A percentile compares a stretch with the other conserved stretches of the same genome.
These are phyloP conservation scores for Itoplectis maculator DNA, from an alignment of 2,888 invertebrate species.

Conservation along the genomic window DNA sequence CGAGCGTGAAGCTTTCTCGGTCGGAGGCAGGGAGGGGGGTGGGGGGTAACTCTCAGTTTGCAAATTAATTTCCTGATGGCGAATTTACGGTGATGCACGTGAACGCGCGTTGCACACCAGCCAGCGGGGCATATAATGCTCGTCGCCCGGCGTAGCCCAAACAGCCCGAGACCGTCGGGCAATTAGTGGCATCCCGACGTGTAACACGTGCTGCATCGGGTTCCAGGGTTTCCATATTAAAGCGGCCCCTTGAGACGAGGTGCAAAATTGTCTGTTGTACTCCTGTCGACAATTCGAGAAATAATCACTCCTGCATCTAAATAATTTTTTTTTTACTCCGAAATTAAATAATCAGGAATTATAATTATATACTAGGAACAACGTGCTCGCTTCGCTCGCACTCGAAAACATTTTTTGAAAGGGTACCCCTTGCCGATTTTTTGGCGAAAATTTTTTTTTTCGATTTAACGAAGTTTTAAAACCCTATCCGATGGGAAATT, in stretches of 20 bases:
- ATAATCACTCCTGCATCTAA: too few species aligned
- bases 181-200: conserved; percentile 9
- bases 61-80: conserved; percentile 25
- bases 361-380: too few species aligned
- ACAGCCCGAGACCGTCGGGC: neutral
- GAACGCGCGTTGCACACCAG: neutral
- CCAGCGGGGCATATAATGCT: conserved; percentile 1
- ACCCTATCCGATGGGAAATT: too few species aligned
- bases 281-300: neutral
- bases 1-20: neutral
- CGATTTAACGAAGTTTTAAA: too few species aligned
- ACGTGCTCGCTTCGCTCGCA: too few species aligned
- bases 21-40: too few species aligned
- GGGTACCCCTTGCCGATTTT: too few species aligned
- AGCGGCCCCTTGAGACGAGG: conserved; percentile 1
- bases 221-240: conserved; percentile 23
- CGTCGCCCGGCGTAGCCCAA: neutral
- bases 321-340: too few species aligned
- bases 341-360: too few species aligned
- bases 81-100: conserved; percentile 12
- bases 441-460: too few species aligned
- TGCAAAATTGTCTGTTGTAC: conserved; percentile 9
- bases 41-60: neutral
- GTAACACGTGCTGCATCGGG: conserved; percentile 10
- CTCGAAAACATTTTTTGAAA: too few species aligned